phyloP scores from a whole-genome alignment of 2,888 invertebrate genomes.

The Pheosia gnoma region DNA sequence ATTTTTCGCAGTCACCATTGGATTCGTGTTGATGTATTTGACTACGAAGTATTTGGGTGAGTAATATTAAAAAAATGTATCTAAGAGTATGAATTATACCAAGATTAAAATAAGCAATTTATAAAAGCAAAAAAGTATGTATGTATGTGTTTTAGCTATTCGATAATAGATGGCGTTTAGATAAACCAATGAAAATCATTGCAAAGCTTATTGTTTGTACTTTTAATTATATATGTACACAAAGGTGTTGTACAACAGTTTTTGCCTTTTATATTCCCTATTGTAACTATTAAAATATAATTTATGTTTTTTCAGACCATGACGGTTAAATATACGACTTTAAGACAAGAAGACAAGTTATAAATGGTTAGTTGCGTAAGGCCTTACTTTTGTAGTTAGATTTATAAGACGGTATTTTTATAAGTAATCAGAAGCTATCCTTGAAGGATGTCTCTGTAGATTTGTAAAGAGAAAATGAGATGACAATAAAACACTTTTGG shows the following conservation, averaged over 20 bases:
- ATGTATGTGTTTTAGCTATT: conserved; percentile 11
- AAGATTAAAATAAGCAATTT: no score
- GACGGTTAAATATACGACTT: conserved; percentile 38
- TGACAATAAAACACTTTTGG: conserved; percentile 65
- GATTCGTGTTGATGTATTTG: conserved; percentile 87
- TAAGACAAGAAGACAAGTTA: conserved; percentile 8
- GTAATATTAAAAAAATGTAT: conserved; percentile 15
- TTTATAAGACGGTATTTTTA: conserved; percentile 15
- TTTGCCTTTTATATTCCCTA: no score
- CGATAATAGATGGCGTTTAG: conserved; percentile 24
- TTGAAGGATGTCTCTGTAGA: conserved; percentile 20
- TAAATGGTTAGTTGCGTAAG: neutral
- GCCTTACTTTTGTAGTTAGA: conserved; percentile 14
- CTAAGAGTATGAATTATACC: neutral
- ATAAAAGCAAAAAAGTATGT: no score
- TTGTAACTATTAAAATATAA: neutral
- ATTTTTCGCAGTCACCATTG: conserved; percentile 83
- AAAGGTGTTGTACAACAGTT: no score
- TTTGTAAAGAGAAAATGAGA: conserved; percentile 21
- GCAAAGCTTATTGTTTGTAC: neutral
- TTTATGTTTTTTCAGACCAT: conserved; percentile 57
- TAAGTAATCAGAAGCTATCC: conserved; percentile 13
- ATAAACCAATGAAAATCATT: neutral
- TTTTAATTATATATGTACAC: no score
- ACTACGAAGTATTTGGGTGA: conserved; percentile 85